Percentiles rank a stretch among this genome's conserved stretches.
These are phyloP conservation scores for Stichopus horrens DNA, from an alignment of 53 echinoderm and acorn worm genomes.

Conservation along the genomic window DNA sequence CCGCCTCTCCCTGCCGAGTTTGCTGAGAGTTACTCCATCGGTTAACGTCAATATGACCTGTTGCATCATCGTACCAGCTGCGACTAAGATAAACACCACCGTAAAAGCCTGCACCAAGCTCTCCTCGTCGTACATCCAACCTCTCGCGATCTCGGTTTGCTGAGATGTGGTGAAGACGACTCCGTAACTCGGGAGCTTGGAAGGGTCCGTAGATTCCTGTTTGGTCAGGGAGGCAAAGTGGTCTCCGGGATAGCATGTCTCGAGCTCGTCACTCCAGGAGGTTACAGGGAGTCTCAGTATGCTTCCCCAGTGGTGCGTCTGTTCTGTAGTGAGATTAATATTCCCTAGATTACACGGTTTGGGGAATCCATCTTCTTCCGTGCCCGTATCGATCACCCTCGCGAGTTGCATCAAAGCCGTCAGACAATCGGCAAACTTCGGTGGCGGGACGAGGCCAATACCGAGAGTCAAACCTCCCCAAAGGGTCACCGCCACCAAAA, in stretches of 20 bases:
- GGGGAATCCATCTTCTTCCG: not conserved
- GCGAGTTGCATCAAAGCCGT: conserved; percentile 1
- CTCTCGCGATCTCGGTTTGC: conserved; percentile 25
- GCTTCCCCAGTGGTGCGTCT: conserved; percentile 24
- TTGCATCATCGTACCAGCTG: conserved; percentile 21
- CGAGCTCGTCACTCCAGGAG: not conserved
- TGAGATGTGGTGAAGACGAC: conserved; percentile 11
- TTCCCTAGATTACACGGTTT: not conserved
- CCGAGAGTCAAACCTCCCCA: conserved; percentile 9
- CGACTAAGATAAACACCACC: not conserved
- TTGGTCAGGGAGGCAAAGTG: conserved; percentile 23
- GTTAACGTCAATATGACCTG: conserved; percentile 31
- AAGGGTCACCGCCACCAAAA: conserved; percentile 23
- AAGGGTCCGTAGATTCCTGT: not conserved
- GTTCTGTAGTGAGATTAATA: conserved; percentile 1
- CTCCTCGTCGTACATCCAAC: conserved; percentile 42
- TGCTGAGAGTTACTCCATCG: conserved; percentile 23
- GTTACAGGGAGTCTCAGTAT: conserved; percentile 25
- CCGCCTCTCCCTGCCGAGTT: conserved; percentile 34
- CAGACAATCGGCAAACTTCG: conserved; percentile 20
- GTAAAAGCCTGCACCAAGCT: conserved; percentile 16
- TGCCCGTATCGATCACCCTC: not conserved
- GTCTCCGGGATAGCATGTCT: conserved; percentile 27
- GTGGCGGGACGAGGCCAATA: conserved; percentile 6
- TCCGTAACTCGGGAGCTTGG: conserved; percentile 8